Percentiles rank a stretch among this genome's conserved stretches.
Evolutionary conservation across 2,113 vertebrate genomes (phyloP).

Genomic region (Tiliqua scincoides): DNA sequence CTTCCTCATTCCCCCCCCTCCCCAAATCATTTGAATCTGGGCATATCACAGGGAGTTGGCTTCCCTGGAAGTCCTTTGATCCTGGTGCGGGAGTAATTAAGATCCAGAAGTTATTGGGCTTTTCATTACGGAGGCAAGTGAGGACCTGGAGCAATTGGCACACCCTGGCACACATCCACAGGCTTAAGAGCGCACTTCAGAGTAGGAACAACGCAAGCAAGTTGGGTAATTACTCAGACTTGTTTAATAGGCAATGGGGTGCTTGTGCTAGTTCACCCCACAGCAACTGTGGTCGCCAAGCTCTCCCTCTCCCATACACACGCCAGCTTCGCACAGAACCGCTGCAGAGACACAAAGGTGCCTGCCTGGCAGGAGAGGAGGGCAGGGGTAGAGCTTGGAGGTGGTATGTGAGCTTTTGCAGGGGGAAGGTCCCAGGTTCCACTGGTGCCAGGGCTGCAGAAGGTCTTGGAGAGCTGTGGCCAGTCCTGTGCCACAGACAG

Average conservation of each 20-base stretch:
- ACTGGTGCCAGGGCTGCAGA: too few relatives aligned
- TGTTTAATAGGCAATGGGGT: background rate
- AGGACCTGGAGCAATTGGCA: background rate
- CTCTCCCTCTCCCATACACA: background rate
- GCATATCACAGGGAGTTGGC: background rate
- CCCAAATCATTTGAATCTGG: background rate
- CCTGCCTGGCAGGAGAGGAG: background rate
- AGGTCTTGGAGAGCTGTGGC: too few relatives aligned
- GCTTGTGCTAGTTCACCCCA: background rate
- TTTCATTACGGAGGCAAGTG: background rate
- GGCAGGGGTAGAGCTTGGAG: too few relatives aligned
- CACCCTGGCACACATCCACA: too few relatives aligned
- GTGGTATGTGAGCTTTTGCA: background rate
- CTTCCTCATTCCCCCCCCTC: too few relatives aligned
- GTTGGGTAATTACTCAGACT: background rate
- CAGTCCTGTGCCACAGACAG: too few relatives aligned
- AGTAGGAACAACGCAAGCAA: too few relatives aligned
- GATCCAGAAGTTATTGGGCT: background rate
- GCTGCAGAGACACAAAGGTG: background rate
- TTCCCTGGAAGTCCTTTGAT: constrained; percentile 3
- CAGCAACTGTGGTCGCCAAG: too few relatives aligned
- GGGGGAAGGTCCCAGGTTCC: background rate
- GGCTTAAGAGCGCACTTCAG: background rate
- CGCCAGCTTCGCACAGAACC: background rate
- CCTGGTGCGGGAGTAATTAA: background rate